Conservation (phyloP, 2,888 invertebrate genomes). For the Stenodera caucasica region DNA sequence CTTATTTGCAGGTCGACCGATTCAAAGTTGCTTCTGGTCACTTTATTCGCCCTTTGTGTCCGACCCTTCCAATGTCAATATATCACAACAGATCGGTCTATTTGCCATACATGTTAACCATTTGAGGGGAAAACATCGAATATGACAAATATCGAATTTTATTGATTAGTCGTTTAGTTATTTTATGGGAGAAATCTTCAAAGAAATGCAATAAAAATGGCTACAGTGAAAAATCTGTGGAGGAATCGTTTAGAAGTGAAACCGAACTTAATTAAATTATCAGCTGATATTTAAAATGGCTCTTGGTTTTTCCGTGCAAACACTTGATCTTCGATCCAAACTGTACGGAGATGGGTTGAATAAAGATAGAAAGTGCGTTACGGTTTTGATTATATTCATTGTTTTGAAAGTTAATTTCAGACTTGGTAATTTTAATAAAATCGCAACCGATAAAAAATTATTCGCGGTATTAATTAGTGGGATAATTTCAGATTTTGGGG, state of each 20-base stretch:
- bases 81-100: conserved; percentile 50
- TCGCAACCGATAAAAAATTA: conserved; percentile 10
- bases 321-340: conserved; percentile 40
- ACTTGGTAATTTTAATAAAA: conserved; percentile 20
- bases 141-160: conserved; percentile 13
- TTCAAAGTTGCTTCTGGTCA: conserved; percentile 50
- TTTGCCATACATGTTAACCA: conserved; percentile 42
- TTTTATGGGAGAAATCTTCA: conserved; percentile 35
- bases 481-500: too few species aligned
- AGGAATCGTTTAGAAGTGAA: conserved; percentile 47
- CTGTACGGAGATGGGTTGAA: neutral
- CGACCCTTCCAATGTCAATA: conserved; percentile 51
- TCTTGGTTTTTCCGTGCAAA: conserved; percentile 45
- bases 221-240: neutral
- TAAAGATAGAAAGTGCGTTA: conserved; percentile 16
- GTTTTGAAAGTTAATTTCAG: conserved; percentile 32
- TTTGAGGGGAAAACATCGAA: conserved; percentile 12
- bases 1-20: conserved; percentile 52
- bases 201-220: conserved; percentile 49
- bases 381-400: conserved; percentile 31
- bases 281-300: conserved; percentile 56
- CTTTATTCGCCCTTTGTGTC: conserved; percentile 50
- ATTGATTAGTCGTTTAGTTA: conserved; percentile 8
- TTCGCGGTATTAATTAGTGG: neutral
- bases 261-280: conserved; percentile 56